Conservation (phyloP, 92 coral and sea anemone species). For the Diadumene lineata region DNA sequence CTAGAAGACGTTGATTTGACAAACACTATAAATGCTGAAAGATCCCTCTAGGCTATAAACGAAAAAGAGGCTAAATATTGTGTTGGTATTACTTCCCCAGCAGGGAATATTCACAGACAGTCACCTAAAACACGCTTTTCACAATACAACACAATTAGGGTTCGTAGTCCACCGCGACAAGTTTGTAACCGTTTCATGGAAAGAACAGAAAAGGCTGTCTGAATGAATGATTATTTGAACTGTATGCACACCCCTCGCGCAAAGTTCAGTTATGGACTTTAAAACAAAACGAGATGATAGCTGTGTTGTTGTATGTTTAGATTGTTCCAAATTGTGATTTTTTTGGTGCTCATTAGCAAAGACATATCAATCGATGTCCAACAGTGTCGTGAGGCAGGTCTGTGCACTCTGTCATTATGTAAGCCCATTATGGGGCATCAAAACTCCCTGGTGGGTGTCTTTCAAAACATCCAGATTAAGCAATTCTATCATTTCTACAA, state of each 20-base stretch:
- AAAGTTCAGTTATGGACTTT: neutral
- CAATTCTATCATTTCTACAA: neutral
- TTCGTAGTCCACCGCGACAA: too few species aligned
- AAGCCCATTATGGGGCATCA: neutral
- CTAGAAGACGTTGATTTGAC: constrained; percentile 31
- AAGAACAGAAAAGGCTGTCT: too few species aligned
- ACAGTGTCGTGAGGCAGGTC: constrained; percentile 18
- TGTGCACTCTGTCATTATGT: neutral
- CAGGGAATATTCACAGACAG: neutral
- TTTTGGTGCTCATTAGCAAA: constrained; percentile 9
- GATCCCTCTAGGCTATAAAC: constrained; percentile 24
- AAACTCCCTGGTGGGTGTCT: constrained; percentile 7
- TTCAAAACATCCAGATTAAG: constrained; percentile 11
- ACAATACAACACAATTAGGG: too few species aligned
- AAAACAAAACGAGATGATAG: neutral
- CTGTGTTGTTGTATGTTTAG: constrained; percentile 1
- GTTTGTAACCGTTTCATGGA: too few species aligned
- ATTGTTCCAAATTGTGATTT: constrained; percentile 2
- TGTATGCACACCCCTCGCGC: too few species aligned
- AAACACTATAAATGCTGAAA: constrained; percentile 35
- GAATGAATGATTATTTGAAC: too few species aligned
- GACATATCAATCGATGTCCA: constrained; percentile 20
- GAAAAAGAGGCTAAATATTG: constrained; percentile 31
- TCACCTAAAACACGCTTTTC: neutral
- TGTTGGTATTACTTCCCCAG: constrained; percentile 9